Base-by-base conservation (phyloP, 2,888 invertebrate species). In the Tenthredo mesomela region DNA sequence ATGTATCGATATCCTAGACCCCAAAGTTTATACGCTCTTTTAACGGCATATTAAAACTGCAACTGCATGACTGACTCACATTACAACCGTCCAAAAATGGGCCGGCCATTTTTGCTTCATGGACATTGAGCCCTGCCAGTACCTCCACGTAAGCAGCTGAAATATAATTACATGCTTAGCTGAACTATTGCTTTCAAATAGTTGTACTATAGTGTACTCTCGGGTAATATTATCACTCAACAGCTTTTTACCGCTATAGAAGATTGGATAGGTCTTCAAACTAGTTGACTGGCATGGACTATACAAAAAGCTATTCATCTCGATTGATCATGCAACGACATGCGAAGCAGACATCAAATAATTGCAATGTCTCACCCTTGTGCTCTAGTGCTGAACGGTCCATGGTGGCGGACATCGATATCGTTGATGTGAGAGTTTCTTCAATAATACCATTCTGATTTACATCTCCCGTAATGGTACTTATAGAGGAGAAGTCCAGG, bases 71-170 rank as follows among this genome's bases (percentile, higher is more conserved):
- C 95, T 77, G 85, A 94, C 95, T 94, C 93, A 97, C 97, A 93
- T 96, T 97, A 91, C 98, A 98, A 78, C 98, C 98, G 94, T 98
- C 98, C 84, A 98, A 95, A 91, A 98, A 98, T 85, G 96, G 94
- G 50, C 97, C 98, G 86, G 96, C 96, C 91, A 95, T 95, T 91
- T 96, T 96, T 1, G 96, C 96, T 85, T 95, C 94, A 84, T 95
- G 95, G 87, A 97, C 94, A 88, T 96, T 96, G 67, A 96, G 93
- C 84, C 85, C 89, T 0, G 90, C 90, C 18, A 91, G 54, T 33
- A 85, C 82, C 21, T 85, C 65, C 86, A 89, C 87, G 84, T 91
- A 90, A 37, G 88, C 88, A 21, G 86, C 83, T 85, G 78, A 73
- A 85, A 85, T 78, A 78, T 65, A 43, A 83, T 15, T 50, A 25